Percentiles rank a stretch among this genome's conserved stretches.
phyloP scores from a whole-genome alignment of 2,888 invertebrate genomes.

The Aphodius sticticus region DNA sequence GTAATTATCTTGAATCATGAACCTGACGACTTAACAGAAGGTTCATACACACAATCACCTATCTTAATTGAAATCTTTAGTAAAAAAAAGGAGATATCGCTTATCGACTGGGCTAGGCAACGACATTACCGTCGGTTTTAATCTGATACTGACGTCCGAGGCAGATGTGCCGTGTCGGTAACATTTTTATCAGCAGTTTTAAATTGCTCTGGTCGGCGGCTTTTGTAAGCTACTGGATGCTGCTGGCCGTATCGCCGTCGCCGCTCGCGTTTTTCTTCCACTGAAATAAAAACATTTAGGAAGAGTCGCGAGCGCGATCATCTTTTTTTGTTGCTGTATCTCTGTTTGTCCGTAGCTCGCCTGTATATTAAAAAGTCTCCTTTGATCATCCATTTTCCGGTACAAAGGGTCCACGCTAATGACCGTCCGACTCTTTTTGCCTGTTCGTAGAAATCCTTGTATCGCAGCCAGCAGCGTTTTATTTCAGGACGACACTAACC shows the following conservation, averaged over 20 bases:
- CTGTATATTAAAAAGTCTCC: constrained; percentile 15
- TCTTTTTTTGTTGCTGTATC: not conserved
- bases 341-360: not conserved
- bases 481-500: not conserved
- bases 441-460: not conserved
- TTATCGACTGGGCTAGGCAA: constrained; percentile 14
- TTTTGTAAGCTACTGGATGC: not conserved
- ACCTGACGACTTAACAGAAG: not conserved
- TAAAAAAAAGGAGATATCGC: constrained; percentile 15
- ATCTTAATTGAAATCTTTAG: constrained; percentile 24
- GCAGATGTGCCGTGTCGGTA: constrained; percentile 17
- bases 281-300: constrained; percentile 1
- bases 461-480: not conserved
- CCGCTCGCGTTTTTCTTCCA: not conserved
- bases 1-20: too few relatives aligned
- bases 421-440: constrained; percentile 10
- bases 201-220: constrained; percentile 5
- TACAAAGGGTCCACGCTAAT: constrained; percentile 21
- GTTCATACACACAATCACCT: not conserved
- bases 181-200: constrained; percentile 17
- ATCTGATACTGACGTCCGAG: constrained; percentile 16
- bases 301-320: not conserved
- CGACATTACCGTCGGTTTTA: not conserved
- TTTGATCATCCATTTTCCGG: constrained; percentile 21
- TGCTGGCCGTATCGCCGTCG: not conserved